Conservation (phyloP, 2,113 vertebrate genomes). For the Antechinus flavipes region DNA sequence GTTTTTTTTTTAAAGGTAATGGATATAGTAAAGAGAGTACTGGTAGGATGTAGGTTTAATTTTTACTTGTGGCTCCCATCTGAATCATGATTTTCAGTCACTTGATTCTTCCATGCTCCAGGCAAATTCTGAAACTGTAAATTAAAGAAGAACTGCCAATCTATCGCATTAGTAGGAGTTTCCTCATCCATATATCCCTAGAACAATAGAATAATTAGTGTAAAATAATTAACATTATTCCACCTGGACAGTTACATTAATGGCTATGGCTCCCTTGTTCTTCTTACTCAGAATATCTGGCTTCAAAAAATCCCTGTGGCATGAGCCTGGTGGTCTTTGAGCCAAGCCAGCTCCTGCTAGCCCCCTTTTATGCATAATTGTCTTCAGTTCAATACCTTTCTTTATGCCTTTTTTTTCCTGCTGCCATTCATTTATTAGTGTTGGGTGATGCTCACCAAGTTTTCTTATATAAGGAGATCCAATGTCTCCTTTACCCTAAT, state of each 20-base stretch:
- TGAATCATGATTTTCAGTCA: neutral
- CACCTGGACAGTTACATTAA: neutral
- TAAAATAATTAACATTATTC: neutral
- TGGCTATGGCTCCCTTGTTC: neutral
- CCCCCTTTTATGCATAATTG: no score
- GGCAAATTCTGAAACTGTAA: neutral
- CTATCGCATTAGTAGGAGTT: neutral
- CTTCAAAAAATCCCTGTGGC: neutral
- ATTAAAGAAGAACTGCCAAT: neutral
- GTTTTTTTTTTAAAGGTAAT: neutral
- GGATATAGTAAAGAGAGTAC: neutral
- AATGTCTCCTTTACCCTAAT: neutral
- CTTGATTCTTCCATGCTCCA: neutral
- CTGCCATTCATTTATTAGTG: neutral
- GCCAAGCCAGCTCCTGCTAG: neutral
- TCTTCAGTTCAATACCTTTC: neutral
- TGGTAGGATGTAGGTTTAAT: neutral
- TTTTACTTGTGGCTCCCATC: neutral
- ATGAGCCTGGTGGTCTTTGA: neutral
- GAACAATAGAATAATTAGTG: neutral
- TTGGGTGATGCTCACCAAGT: neutral
- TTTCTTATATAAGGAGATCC: neutral
- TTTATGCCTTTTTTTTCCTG: neutral
- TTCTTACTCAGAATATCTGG: neutral
- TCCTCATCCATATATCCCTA: neutral